Percentiles rank a stretch among this genome's conserved stretches.
phyloP scores from a whole-genome alignment of 2,113 vertebrate genomes.

The Brienomyrus brachyistius region DNA sequence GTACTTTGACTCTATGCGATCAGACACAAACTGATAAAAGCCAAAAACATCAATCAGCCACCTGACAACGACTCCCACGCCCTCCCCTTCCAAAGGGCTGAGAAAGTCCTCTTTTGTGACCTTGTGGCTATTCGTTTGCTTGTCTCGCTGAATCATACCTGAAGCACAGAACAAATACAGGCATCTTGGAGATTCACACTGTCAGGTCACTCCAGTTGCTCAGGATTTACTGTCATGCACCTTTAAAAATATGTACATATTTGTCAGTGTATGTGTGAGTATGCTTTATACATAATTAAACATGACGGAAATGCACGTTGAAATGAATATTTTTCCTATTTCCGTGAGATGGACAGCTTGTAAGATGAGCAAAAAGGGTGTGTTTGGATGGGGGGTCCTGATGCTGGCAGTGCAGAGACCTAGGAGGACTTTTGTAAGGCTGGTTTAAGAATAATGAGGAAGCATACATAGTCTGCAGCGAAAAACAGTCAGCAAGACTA shows the following conservation, averaged over 20 bases:
- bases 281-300: slow-evolving; percentile 9
- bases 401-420: not conserved
- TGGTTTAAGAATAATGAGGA: not conserved
- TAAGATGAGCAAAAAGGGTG: not conserved
- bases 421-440: not conserved
- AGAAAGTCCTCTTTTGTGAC: not conserved
- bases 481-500: not conserved
- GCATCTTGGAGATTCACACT: not conserved
- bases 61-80: not conserved
- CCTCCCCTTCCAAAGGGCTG: not conserved
- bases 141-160: not conserved
- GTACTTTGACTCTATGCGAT: not conserved
- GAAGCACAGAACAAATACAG: not conserved
- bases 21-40: slow-evolving; percentile 16
- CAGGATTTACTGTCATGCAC: not conserved
- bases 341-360: not conserved
- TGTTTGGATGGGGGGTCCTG: not conserved
- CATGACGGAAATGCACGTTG: not conserved
- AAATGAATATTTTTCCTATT: slow-evolving; percentile 2
- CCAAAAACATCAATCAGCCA: slow-evolving; percentile 11
- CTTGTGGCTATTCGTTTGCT: not conserved
- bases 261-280: not conserved
- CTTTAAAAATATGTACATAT: slow-evolving; percentile 8
- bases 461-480: not conserved
- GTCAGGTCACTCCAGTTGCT: not conserved